Evolutionary conservation across 1,140 invertebrate genomes (phyloP).

Genomic region (Bombus vancouverensis): DNA sequence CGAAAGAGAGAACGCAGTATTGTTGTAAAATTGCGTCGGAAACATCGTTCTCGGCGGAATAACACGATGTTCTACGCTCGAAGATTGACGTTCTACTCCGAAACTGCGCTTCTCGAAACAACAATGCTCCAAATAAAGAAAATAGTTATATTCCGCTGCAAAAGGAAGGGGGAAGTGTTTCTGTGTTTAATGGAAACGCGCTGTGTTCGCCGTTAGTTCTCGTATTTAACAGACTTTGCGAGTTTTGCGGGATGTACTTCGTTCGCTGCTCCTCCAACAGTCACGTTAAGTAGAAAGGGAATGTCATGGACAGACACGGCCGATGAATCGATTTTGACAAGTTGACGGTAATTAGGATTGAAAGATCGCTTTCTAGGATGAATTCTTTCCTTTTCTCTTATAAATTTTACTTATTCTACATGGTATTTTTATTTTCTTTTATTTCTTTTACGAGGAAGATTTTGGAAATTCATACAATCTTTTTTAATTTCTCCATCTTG

Average conservation of each 20-base stretch:
- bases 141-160: not conserved
- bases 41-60: conserved; percentile 17
- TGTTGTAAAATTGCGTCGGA: conserved; percentile 36
- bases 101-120: conserved; percentile 19
- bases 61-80: not conserved
- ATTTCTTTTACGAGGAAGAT: too few species aligned
- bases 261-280: not conserved
- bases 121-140: not conserved
- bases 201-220: not conserved
- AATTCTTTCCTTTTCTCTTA: too few species aligned
- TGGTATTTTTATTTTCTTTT: not conserved
- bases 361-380: not conserved
- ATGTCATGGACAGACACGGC: not conserved
- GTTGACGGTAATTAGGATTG: too few species aligned
- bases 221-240: not conserved
- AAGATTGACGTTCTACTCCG: conserved; percentile 9
- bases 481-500: not conserved
- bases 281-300: not conserved
- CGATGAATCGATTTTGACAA: too few species aligned
- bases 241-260: not conserved
- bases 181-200: not conserved
- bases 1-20: not conserved
- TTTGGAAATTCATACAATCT: too few species aligned
- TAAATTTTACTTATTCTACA: not conserved
- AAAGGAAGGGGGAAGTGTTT: not conserved